Conservation (phyloP, 2,797 vertebrate species). For the Argya squamiceps region DNA sequence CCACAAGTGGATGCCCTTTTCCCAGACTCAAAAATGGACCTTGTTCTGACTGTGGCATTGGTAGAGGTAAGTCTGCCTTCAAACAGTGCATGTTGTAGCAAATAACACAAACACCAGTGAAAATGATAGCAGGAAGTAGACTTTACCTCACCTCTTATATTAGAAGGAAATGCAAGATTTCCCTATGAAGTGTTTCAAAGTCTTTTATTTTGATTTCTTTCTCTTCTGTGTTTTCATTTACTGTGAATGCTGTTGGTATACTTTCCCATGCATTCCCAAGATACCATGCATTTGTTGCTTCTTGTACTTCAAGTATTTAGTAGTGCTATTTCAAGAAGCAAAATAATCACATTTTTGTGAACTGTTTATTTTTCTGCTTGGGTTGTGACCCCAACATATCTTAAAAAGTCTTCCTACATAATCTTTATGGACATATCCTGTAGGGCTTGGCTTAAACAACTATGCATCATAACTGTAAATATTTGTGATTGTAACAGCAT, state of each 20-base stretch:
- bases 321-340: neutral
- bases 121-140: neutral
- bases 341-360: neutral
- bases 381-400: neutral
- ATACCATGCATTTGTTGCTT: neutral
- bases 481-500: neutral
- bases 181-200: neutral
- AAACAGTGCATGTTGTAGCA: neutral
- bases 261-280: neutral
- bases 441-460: neutral
- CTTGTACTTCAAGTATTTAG: neutral
- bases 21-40: conserved; percentile 84
- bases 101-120: neutral
- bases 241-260: neutral
- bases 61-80: conserved; percentile 84
- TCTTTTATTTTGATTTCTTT: neutral
- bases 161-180: neutral
- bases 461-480: neutral
- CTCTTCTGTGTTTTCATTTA: neutral
- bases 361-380: neutral
- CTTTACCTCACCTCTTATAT: neutral
- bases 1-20: conserved; percentile 90
- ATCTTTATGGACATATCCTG: neutral
- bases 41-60: conserved; percentile 88
- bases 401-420: neutral